Evolutionary conservation across 2,797 vertebrate genomes (phyloP), one percentile per base, ranked within the genome.

Genomic region (Myripristis murdjan): DNA sequence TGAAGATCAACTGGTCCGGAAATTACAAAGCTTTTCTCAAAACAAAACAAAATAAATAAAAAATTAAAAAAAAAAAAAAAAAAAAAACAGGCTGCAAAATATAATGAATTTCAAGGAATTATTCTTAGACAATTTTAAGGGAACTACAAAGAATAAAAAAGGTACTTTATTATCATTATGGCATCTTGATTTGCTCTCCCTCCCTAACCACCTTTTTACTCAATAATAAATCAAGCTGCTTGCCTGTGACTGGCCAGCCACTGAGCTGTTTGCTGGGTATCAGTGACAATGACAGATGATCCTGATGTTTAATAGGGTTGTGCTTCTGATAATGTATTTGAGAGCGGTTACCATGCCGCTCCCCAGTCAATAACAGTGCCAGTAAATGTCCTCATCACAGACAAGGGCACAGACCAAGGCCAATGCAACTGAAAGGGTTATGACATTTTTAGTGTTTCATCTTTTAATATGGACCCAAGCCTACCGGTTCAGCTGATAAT

Each of bases 311-410:
- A 28, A 37, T 54, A 23, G 62, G 37, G 43, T 64, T 51, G 33
- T 59, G 31, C 22, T 53, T 64, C 44, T 55, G 51, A 53, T 49
- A 46, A 53, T 37, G 51, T 48, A 58, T 72, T 24, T 44, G 64
- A 56, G 51, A 64, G 68, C 54, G 20, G 61, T 49, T 37, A 41
- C 12, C 46, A 16, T 47, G 48, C 41, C 47, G 23, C 64, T 71
- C 20, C 11, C 31, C 22, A 33, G 35, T 59, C 60, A 64, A 65
- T 69, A 71, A 69, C 49, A 31, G 10, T 14, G 53, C n/a, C 62
- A 59, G 58, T 18, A 54, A 81, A 75, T 31, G 68, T 55, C 44
- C 44, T 39, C 5, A 56, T n/a, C 33, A 33, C n/a, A 6, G 41
- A n/a, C 58, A 46, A 31, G 31, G 41, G 26, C 23, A 47, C 58